A percentile compares a stretch with the other conserved stretches of the same genome.
These are phyloP conservation scores for Campoplex capitator DNA, from an alignment of 2,888 invertebrate genomes.

Conservation along the genomic window DNA sequence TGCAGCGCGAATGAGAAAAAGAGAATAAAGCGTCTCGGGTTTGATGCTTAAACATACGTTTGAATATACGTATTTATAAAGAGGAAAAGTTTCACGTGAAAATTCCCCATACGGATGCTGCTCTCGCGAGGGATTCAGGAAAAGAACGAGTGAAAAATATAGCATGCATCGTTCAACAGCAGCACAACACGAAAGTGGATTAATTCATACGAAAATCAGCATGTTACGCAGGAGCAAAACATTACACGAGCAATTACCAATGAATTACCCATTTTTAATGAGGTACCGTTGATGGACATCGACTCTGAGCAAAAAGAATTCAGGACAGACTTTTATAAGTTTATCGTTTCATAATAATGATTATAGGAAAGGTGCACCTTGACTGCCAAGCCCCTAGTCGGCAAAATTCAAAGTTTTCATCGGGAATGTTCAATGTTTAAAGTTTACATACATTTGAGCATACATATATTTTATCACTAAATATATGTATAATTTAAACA, in stretches of 20 bases:
- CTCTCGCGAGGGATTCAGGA: background rate
- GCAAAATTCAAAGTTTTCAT: too few relatives aligned
- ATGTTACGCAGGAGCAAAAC: conserved; percentile 14
- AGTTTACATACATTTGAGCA: too few relatives aligned
- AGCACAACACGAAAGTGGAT: conserved; percentile 45
- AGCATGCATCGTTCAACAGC: conserved; percentile 33
- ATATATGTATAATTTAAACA: too few relatives aligned
- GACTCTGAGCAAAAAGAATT: conserved; percentile 33
- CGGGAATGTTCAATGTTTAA: too few relatives aligned
- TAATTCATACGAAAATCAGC: conserved; percentile 35
- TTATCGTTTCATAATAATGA: conserved; percentile 38
- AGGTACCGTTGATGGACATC: conserved; percentile 69
- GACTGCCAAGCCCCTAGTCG: too few relatives aligned
- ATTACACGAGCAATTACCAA: conserved; percentile 47
- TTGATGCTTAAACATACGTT: conserved; percentile 29
- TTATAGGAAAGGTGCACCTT: background rate
- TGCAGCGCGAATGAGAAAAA: conserved; percentile 9
- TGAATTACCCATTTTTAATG: conserved; percentile 41
- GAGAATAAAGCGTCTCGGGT: conserved; percentile 5
- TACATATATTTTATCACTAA: too few relatives aligned
- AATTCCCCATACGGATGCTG: conserved; percentile 27
- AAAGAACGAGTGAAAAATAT: background rate
- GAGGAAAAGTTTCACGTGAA: conserved; percentile 37
- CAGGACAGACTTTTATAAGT: conserved; percentile 17
- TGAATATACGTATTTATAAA: conserved; percentile 15